Evolutionary conservation across 1,140 invertebrate genomes (phyloP), one percentile per base, ranked within the genome.

Genomic region (Copidosoma floridanum): DNA sequence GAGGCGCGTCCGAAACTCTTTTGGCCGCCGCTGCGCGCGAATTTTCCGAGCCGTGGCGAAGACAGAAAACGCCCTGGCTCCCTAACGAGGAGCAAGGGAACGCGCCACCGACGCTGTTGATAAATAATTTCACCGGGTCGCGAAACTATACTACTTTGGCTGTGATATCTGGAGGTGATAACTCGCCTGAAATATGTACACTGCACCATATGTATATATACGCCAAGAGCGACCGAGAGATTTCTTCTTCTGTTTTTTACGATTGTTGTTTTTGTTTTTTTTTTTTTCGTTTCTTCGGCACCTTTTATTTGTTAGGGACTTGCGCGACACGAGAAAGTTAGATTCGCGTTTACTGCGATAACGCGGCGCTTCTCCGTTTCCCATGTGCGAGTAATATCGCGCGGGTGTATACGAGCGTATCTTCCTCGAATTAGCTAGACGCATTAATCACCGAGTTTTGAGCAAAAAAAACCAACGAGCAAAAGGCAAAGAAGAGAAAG

Each of bases 111-210:
- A 71, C 68, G 70, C 71, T 63, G 67, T 71, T 79, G 77, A 80
- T 80, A 80, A 80, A 80, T 80, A 80, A 80, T 80, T 78, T 79
- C 74, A 74, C 23, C 23, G 38, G 29, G 23, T 16, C n/a, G 23
- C 41, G 11, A 32, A 40, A 40, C 48, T 50, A 71, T 73, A 72
- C 74, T 72, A 72, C 75, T 72, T n/a, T n/a, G n/a, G n/a, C 72
- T 77, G 75, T 77, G n/a, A 80, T 76, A 80, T 80, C 77, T 78
- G 78, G 70, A 65, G 75, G 73, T 79, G 76, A 80, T 80, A 80
- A 77, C 74, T 65, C 67, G 71, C 63, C 68, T 78, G 71, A 78
- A 78, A 80, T 79, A 78, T 73, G 69, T 12, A 12, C 29, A 12
- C 29, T 12, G 29, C 6, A 12, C 29, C n/a, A n/a, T n/a, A n/a